phyloP scores from a whole-genome alignment of 2,797 vertebrate species.

The Otolemur crassicaudatus region DNA sequence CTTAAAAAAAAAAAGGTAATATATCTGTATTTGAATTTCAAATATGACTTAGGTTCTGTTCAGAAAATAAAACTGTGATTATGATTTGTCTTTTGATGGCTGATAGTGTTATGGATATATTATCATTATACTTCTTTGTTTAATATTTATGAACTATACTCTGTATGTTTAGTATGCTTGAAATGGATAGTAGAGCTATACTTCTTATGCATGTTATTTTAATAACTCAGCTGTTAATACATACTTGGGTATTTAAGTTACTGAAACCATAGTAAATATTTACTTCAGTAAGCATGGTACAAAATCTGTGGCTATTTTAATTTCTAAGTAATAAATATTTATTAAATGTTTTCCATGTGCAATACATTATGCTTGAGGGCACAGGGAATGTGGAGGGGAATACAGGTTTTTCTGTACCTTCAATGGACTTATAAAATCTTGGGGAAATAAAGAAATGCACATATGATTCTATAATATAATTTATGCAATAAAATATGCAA shows the following conservation, averaged over 20 bases:
- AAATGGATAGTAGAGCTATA: slow-evolving; percentile 65
- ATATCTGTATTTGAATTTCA: slow-evolving; percentile 75
- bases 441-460: not conserved
- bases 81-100: slow-evolving; percentile 74
- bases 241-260: slow-evolving; percentile 63
- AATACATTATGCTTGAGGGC: not conserved
- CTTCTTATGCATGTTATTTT: slow-evolving; percentile 59
- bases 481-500: not conserved
- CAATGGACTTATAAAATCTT: not conserved
- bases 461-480: not conserved
- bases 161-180: slow-evolving; percentile 21
- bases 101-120: slow-evolving; percentile 62
- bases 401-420: not conserved
- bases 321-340: slow-evolving; percentile 45
- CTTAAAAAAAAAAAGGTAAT: slow-evolving; percentile 52
- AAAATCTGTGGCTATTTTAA: not conserved
- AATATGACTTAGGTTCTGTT: slow-evolving; percentile 67
- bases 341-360: not conserved
- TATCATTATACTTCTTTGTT: slow-evolving; percentile 55
- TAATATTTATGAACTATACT: slow-evolving; percentile 60
- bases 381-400: not conserved
- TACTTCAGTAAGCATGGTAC: not conserved
- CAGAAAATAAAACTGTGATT: slow-evolving; percentile 71
- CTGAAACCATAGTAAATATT: slow-evolving; percentile 11
- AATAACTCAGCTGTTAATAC: slow-evolving; percentile 62